Conservation (phyloP, 2,113 vertebrate genomes). For the Callithrix jacchus region DNA sequence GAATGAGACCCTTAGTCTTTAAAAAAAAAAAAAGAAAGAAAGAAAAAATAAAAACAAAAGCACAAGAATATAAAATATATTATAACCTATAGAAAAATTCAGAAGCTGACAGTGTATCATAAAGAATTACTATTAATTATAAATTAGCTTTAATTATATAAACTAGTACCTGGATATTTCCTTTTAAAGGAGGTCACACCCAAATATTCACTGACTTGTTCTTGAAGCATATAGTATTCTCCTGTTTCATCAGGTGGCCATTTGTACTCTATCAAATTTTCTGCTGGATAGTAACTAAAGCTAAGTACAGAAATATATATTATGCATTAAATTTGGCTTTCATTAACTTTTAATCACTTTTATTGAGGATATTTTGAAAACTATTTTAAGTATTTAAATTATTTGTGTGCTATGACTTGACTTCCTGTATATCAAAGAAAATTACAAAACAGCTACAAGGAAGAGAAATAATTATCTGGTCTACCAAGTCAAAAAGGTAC, state of each 20-base stretch:
- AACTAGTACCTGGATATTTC: constrained; percentile 95
- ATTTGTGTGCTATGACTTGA: background rate
- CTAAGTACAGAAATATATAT: constrained; percentile 78
- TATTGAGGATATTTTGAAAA: background rate
- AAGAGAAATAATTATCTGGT: background rate
- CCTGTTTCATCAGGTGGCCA: constrained; percentile 97
- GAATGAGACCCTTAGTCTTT: background rate
- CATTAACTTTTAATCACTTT: background rate
- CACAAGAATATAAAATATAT: background rate
- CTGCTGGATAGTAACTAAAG: constrained; percentile 96
- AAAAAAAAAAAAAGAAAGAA: background rate
- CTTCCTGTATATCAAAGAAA: background rate
- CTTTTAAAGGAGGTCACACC: constrained; percentile 98
- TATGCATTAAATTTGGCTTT: constrained; percentile 30
- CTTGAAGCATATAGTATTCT: constrained; percentile 99
- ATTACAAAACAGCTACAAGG: background rate
- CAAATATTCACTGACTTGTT: constrained; percentile 99
- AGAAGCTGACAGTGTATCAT: background rate
- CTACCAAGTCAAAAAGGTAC: background rate
- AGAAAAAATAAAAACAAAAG: background rate
- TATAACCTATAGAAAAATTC: background rate
- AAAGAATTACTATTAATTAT: background rate
- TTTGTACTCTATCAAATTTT: constrained; percentile 98
- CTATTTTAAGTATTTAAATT: background rate
- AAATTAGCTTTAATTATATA: background rate